Evolutionary conservation across 2,888 invertebrate species (phyloP).

Genomic region (Vesta saturnalis): DNA sequence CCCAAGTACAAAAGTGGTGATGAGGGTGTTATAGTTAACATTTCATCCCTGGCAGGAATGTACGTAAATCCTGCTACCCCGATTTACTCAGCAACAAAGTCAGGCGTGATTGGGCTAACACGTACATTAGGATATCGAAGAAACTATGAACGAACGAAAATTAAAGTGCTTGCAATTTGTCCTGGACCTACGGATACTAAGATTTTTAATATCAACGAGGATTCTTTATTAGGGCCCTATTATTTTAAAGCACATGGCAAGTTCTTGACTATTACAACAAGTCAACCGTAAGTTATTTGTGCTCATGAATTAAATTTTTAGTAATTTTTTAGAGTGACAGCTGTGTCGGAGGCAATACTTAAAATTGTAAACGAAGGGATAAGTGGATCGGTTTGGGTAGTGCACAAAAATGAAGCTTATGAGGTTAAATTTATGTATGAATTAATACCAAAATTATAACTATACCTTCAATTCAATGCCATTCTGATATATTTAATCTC

Average conservation of each 20-base stretch:
- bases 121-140: conserved; percentile 50
- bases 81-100: conserved; percentile 53
- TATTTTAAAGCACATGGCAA: neutral
- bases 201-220: neutral
- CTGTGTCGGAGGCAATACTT: neutral
- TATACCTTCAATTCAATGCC: too few relatives aligned
- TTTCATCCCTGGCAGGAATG: neutral
- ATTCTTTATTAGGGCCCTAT: neutral
- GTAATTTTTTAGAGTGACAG: neutral
- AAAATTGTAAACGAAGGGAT: neutral
- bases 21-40: neutral
- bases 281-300: neutral
- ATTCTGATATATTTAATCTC: too few relatives aligned
- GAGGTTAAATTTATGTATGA: neutral
- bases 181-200: conserved; percentile 59
- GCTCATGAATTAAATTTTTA: neutral
- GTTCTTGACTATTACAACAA: neutral
- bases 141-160: conserved; percentile 55
- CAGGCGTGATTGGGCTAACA: conserved; percentile 55
- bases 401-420: neutral
- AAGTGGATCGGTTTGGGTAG: neutral
- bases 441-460: too few relatives aligned
- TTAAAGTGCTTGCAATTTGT: conserved; percentile 58
- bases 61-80: neutral
- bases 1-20: neutral